These are phyloP conservation scores for Trididemnum miniatum DNA, from an alignment of 23 tunicate species.

Conservation along the genomic window DNA sequence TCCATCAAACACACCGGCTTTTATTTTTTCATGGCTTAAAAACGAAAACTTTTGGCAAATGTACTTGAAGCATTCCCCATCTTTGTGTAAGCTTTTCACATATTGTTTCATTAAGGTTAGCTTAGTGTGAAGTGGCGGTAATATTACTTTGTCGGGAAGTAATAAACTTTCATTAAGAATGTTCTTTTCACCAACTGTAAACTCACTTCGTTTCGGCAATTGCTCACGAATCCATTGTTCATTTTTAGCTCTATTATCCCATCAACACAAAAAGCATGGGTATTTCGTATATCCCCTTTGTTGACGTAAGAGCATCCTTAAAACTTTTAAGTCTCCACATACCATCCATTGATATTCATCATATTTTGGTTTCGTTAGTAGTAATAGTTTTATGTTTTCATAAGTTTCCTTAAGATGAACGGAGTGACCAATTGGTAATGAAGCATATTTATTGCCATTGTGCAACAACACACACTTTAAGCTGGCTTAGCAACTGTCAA, in stretches of 20 bases:
- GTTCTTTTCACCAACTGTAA: slow-evolving; percentile 13
- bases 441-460: too few relatives aligned
- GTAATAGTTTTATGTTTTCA: too few relatives aligned
- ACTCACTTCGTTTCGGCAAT: slow-evolving; percentile 11
- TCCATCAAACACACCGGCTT: slow-evolving; percentile 36
- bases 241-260: slow-evolving; percentile 29
- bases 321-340: too few relatives aligned
- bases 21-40: neutral
- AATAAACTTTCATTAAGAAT: neutral
- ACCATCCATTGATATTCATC: too few relatives aligned
- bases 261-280: slow-evolving; percentile 33
- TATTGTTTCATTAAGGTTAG: slow-evolving; percentile 14
- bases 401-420: too few relatives aligned
- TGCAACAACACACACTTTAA: too few relatives aligned
- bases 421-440: too few relatives aligned
- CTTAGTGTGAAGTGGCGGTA: slow-evolving; percentile 28
- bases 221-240: slow-evolving; percentile 15
- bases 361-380: too few relatives aligned
- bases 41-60: slow-evolving; percentile 5
- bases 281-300: slow-evolving; percentile 25
- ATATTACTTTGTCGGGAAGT: neutral
- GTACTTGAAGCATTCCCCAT: slow-evolving; percentile 31
- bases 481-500: too few relatives aligned
- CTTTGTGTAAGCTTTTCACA: slow-evolving; percentile 5
- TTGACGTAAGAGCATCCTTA: too few relatives aligned